phyloP scores from a whole-genome alignment of 2,888 invertebrate genomes.

The Protodeltote pygarga region DNA sequence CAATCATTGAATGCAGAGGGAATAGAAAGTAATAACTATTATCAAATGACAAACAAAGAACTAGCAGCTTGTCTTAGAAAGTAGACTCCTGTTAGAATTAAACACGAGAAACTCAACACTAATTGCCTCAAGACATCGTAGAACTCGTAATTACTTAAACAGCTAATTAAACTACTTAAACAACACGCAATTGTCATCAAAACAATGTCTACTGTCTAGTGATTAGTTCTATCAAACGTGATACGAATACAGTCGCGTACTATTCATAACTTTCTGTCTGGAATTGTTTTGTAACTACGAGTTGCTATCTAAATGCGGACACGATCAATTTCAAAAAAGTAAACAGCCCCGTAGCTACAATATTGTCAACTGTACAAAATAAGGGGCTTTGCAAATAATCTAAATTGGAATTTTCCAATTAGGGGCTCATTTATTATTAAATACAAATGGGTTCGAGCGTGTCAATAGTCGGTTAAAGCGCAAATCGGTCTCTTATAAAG shows the following conservation, averaged over 20 bases:
- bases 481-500: slow-evolving; percentile 51
- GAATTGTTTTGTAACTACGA: slow-evolving; percentile 3
- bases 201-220: slow-evolving; percentile 22
- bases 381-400: slow-evolving; percentile 33
- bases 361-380: slow-evolving; percentile 31
- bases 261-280: slow-evolving; percentile 8
- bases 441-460: slow-evolving; percentile 44
- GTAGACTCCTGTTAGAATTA: slow-evolving; percentile 14
- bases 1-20: slow-evolving; percentile 43
- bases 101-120: slow-evolving; percentile 20
- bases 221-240: slow-evolving; percentile 17
- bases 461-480: slow-evolving; percentile 58
- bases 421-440: slow-evolving; percentile 51
- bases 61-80: slow-evolving; percentile 12
- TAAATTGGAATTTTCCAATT: slow-evolving; percentile 50
- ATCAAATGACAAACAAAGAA: slow-evolving; percentile 33
- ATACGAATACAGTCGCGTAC: slow-evolving; percentile 31
- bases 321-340: slow-evolving; percentile 13
- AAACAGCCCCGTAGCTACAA: slow-evolving; percentile 16
- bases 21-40: slow-evolving; percentile 44
- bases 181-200: slow-evolving; percentile 17
- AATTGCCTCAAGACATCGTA: slow-evolving; percentile 10
- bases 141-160: slow-evolving; percentile 2
- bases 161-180: slow-evolving; percentile 16
- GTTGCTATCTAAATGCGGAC: not conserved